Evolutionary conservation across 2,888 invertebrate species (phyloP).

Genomic region (Nomada flava): DNA sequence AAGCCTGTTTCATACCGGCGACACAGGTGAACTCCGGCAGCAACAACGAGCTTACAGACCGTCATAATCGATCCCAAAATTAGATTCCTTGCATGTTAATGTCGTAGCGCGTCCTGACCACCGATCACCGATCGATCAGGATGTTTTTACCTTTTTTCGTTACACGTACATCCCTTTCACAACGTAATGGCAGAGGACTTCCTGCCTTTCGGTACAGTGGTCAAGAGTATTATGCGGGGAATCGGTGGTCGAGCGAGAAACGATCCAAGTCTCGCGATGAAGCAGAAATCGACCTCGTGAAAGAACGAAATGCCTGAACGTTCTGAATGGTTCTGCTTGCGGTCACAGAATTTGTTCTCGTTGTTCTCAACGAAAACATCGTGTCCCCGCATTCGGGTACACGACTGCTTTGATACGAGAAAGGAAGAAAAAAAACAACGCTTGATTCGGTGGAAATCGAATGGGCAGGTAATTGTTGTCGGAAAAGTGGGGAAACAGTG

Average conservation of each 20-base stretch:
- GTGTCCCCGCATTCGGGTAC: constrained; percentile 6
- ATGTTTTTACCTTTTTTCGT: neutral
- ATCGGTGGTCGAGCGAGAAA: constrained; percentile 31
- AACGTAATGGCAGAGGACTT: constrained; percentile 1
- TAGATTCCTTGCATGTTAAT: constrained; percentile 47
- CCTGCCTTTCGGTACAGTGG: constrained; percentile 2
- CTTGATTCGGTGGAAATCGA: constrained; percentile 17
- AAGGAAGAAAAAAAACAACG: neutral
- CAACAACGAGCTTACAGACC: constrained; percentile 24
- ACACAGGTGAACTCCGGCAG: constrained; percentile 37
- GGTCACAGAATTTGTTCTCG: constrained; percentile 49
- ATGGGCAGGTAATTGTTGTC: constrained; percentile 34
- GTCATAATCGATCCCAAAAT: constrained; percentile 53
- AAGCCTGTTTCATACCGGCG: constrained; percentile 10
- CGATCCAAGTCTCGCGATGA: constrained; percentile 47
- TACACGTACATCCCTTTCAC: neutral
- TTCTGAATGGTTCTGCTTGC: constrained; percentile 23
- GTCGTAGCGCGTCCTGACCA: constrained; percentile 15
- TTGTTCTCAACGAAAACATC: constrained; percentile 51
- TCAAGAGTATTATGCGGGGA: constrained; percentile 31
- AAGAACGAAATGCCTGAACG: constrained; percentile 45
- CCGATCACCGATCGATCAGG: constrained; percentile 20
- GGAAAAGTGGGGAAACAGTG: constrained; percentile 33
- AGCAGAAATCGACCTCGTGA: constrained; percentile 35
- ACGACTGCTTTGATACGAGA: constrained; percentile 37